A percentile compares a stretch with the other conserved stretches of the same genome.
Evolutionary conservation across 2,113 vertebrate species (phyloP).

Genomic region (Glaucomys volans): DNA sequence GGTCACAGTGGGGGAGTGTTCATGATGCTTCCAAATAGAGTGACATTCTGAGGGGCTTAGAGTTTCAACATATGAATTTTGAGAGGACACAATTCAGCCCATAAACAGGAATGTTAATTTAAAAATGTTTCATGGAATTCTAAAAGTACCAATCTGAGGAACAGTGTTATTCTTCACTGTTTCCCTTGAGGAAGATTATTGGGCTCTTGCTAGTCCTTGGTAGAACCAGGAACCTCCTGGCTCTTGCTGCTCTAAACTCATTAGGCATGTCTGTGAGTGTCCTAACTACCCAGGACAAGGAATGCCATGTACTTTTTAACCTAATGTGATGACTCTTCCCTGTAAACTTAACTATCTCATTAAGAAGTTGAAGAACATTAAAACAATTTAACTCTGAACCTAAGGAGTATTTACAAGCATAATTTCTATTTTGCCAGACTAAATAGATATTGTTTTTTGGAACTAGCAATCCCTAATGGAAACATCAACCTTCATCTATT

Average conservation of each 20-base stretch:
- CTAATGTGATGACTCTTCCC: conserved; percentile 20
- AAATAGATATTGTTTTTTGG: conserved; percentile 10
- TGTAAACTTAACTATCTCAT: conserved; percentile 57
- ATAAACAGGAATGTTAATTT: background rate
- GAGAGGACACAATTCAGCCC: background rate
- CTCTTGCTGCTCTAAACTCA: conserved; percentile 11
- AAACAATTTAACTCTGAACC: conserved; percentile 39
- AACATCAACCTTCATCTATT: background rate
- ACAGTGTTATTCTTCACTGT: background rate
- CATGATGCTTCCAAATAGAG: background rate
- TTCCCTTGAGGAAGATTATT: background rate
- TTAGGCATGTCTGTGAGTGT: conserved; percentile 3
- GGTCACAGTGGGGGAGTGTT: background rate
- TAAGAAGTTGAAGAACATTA: conserved; percentile 44
- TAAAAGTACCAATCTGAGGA: conserved; percentile 3
- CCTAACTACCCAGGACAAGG: conserved; percentile 6
- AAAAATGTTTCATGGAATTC: conserved; percentile 19
- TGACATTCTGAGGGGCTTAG: background rate
- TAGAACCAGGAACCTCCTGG: background rate
- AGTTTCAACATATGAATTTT: background rate
- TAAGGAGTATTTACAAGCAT: conserved; percentile 43
- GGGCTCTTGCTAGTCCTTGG: background rate
- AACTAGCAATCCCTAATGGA: conserved; percentile 8
- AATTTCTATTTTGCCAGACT: conserved; percentile 32
- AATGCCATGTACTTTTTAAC: conserved; percentile 35